Conservation (phyloP, 2,113 vertebrate genomes). For the Rhinolophus sinicus region DNA sequence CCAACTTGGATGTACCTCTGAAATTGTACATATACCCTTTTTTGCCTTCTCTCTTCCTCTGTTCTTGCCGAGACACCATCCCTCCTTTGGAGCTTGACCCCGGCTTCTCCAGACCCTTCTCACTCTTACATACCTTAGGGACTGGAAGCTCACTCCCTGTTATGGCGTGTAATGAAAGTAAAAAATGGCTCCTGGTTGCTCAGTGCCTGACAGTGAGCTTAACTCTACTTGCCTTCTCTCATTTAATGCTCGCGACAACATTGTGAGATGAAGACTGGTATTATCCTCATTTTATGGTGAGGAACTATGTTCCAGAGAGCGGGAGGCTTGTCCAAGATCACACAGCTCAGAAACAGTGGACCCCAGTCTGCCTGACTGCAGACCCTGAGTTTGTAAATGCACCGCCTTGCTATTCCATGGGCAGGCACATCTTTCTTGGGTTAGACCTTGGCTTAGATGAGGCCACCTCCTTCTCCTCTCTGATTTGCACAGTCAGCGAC, state of each 20-base stretch:
- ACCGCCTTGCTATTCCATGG: not conserved
- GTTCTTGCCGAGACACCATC: not conserved
- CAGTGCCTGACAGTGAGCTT: not conserved
- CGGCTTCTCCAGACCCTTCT: not conserved
- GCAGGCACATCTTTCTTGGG: not conserved
- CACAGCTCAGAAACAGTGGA: not conserved
- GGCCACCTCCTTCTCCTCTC: not conserved
- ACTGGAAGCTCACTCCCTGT: not conserved
- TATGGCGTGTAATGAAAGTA: not conserved
- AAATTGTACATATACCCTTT: not conserved
- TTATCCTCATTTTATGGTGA: not conserved
- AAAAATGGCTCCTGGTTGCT: not conserved
- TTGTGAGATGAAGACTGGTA: not conserved
- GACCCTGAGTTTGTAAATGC: not conserved
- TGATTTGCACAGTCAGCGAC: not conserved
- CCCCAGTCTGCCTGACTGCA: not conserved
- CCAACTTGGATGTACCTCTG: not conserved
- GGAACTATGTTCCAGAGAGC: not conserved
- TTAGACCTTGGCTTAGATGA: not conserved
- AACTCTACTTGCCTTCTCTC: not conserved
- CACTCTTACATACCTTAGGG: not conserved
- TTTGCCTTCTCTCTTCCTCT: not conserved
- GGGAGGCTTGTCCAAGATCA: not conserved
- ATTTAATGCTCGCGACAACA: not conserved
- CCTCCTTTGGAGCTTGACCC: not conserved